A percentile compares a stretch with the other conserved stretches of the same genome.
Evolutionary conservation across 2,113 vertebrate genomes (phyloP).

Genomic region (Monopterus albus): DNA sequence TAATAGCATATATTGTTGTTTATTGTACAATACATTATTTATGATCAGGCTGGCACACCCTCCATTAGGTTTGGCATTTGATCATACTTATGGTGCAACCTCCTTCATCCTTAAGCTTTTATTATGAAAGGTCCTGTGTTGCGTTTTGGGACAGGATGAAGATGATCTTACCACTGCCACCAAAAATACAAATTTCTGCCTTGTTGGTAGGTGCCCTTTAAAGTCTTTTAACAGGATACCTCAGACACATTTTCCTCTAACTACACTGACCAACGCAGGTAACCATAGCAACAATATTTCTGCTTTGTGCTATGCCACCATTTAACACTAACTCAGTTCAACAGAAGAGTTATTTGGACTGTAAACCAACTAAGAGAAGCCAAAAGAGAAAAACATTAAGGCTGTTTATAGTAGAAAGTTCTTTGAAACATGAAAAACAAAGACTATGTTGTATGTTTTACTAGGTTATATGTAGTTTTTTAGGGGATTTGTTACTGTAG

Average conservation of each 20-base stretch:
- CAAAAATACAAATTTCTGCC: neutral
- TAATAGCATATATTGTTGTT: too few species aligned
- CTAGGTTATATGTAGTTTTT: conserved; percentile 11
- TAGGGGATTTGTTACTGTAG: conserved; percentile 20
- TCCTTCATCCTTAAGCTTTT: neutral
- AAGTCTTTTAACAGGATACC: neutral
- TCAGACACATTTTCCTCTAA: neutral
- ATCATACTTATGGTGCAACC: neutral
- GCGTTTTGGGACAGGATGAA: neutral
- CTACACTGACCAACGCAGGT: neutral
- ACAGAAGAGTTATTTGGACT: too few species aligned
- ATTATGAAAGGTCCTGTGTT: neutral
- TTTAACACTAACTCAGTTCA: neutral
- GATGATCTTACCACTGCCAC: neutral
- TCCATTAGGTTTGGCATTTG: neutral
- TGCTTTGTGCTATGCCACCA: neutral
- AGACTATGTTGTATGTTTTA: neutral
- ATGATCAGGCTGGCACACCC: neutral
- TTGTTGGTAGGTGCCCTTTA: neutral
- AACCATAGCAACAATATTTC: neutral
- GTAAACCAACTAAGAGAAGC: too few species aligned
- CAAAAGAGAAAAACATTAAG: neutral
- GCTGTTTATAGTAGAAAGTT: neutral
- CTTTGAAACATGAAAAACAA: neutral
- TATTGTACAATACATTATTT: neutral